These are phyloP conservation scores for Lutra lutra DNA, from an alignment of 2,797 vertebrate genomes.

Conservation along the genomic window DNA sequence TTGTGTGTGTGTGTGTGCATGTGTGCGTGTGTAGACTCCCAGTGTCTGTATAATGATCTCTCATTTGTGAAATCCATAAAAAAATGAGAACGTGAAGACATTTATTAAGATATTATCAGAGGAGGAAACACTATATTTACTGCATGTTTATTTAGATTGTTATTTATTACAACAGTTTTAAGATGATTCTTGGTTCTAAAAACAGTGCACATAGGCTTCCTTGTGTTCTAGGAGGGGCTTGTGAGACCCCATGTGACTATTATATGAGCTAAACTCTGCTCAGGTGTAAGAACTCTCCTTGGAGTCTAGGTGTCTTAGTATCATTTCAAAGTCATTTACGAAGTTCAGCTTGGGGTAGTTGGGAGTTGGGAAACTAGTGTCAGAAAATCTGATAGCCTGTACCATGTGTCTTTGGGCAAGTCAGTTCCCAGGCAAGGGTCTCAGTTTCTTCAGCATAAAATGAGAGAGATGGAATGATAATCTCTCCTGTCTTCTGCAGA, in stretches of 20 bases:
- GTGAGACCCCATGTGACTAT: neutral
- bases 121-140: neutral
- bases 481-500: neutral
- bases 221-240: neutral
- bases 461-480: neutral
- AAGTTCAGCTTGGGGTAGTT: neutral
- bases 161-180: neutral
- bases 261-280: neutral
- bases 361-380: neutral
- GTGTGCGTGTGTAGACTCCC: neutral
- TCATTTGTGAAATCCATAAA: conserved; percentile 21
- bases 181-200: neutral
- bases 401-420: neutral
- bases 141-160: neutral
- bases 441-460: neutral
- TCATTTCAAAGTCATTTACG: neutral
- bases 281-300: neutral
- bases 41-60: neutral
- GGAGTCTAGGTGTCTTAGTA: neutral
- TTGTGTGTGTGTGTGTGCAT: neutral
- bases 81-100: conserved; percentile 41
- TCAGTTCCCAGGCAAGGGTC: neutral
- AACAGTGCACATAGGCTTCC: neutral
- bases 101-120: conserved; percentile 35
- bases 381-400: neutral